Evolutionary conservation across 1,140 invertebrate genomes (phyloP).

Genomic region (Ladona fulva): DNA sequence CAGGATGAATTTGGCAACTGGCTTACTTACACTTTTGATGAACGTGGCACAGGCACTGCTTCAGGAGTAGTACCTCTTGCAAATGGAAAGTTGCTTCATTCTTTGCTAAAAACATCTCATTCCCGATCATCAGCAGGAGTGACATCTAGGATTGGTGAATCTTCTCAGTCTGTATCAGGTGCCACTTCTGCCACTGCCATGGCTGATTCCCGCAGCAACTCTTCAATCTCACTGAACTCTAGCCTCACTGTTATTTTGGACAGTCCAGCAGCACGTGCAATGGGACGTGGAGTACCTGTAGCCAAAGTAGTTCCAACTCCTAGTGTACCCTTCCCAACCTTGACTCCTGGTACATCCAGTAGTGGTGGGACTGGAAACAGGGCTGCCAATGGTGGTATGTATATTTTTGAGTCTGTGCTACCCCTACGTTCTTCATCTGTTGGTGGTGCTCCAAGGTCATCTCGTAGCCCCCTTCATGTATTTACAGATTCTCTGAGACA

Average conservation of each 20-base stretch:
- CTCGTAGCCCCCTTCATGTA: constrained; percentile 26
- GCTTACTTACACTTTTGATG: constrained; percentile 81
- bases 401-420: background rate
- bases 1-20: constrained; percentile 47
- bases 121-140: background rate
- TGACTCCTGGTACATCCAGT: background rate
- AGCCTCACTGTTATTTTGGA: constrained; percentile 51
- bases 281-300: background rate
- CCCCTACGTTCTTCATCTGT: background rate
- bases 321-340: background rate
- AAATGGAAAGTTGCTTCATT: constrained; percentile 34
- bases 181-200: background rate
- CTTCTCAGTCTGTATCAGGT: background rate
- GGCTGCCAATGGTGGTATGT: background rate
- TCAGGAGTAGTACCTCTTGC: constrained; percentile 36
- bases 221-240: constrained; percentile 48
- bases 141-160: constrained; percentile 32
- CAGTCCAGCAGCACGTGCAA: constrained; percentile 36
- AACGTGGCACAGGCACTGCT: constrained; percentile 52
- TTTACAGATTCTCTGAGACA: constrained; percentile 25
- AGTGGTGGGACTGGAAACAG: background rate
- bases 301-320: background rate
- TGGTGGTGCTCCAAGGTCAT: background rate
- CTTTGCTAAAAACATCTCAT: constrained; percentile 31
- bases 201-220: constrained; percentile 41